Percentiles rank a stretch among this genome's conserved stretches.
These are phyloP conservation scores for Peromyscus maniculatus DNA, from an alignment of 2,113 vertebrate species.

Conservation along the genomic window DNA sequence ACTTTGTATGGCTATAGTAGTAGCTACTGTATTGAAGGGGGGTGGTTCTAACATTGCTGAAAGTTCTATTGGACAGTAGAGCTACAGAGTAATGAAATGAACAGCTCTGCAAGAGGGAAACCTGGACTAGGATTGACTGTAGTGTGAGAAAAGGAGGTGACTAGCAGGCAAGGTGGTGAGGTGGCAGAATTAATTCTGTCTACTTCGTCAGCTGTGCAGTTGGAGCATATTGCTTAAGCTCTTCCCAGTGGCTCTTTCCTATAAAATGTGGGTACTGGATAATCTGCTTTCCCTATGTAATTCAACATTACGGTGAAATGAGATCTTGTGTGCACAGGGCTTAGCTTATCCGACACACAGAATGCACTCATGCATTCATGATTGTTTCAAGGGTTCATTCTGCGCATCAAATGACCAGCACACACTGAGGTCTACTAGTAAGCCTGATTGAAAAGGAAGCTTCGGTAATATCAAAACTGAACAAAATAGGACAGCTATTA, in stretches of 20 bases:
- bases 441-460: not conserved
- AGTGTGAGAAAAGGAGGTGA: not conserved
- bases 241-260: not conserved
- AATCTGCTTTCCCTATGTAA: not conserved
- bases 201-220: not conserved
- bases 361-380: not conserved
- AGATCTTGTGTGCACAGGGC: not conserved
- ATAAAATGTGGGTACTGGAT: not conserved
- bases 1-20: not conserved
- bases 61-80: not conserved
- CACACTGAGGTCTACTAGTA: not conserved
- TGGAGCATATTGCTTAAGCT: not conserved
- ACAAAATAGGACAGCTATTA: not conserved
- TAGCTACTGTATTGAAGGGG: not conserved
- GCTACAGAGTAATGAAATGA: not conserved
- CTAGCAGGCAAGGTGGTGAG: rapidly evolving
- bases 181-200: not conserved
- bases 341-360: not conserved
- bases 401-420: not conserved
- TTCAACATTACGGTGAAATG: not conserved
- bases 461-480: not conserved
- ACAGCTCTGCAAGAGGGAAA: not conserved
- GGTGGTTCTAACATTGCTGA: not conserved
- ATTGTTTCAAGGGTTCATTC: not conserved
- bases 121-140: not conserved